phyloP scores from a whole-genome alignment of 2,888 invertebrate genomes.

The Philereme vetulata region DNA sequence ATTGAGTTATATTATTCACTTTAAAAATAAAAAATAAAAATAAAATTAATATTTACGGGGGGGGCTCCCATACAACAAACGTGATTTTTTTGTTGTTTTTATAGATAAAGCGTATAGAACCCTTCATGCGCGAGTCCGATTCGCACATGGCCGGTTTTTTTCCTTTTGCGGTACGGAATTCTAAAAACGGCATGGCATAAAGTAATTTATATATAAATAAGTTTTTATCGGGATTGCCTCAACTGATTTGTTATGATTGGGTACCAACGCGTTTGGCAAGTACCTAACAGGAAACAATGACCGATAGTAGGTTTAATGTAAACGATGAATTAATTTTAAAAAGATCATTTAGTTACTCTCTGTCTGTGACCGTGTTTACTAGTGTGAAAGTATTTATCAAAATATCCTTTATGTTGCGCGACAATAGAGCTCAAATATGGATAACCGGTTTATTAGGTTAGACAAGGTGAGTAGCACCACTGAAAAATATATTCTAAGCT shows the following conservation, averaged over 20 bases:
- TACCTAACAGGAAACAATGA: slow-evolving; percentile 34
- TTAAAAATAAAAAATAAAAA: too few species aligned
- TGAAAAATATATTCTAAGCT: not conserved
- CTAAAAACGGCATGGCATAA: slow-evolving; percentile 10
- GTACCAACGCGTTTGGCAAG: slow-evolving; percentile 25
- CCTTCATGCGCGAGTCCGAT: too few species aligned
- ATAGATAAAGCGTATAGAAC: too few species aligned
- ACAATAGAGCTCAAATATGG: not conserved
- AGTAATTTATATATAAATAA: slow-evolving; percentile 25
- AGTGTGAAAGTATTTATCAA: slow-evolving; percentile 25
- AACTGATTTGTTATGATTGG: slow-evolving; percentile 22
- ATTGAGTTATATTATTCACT: too few species aligned
- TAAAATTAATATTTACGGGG: too few species aligned
- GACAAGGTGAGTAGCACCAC: slow-evolving; percentile 1
- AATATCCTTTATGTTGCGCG: slow-evolving; percentile 3
- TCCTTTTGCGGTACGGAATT: too few species aligned
- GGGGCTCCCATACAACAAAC: too few species aligned
- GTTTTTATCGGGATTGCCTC: slow-evolving; percentile 32
- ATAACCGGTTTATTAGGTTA: not conserved
- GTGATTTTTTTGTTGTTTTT: too few species aligned
- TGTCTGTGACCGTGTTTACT: slow-evolving; percentile 11
- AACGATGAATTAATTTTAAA: slow-evolving; percentile 17
- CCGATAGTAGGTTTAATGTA: slow-evolving; percentile 27
- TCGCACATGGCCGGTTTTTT: too few species aligned
- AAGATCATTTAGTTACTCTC: slow-evolving; percentile 28